A percentile compares a stretch with the other conserved stretches of the same genome.
phyloP scores from a whole-genome alignment of 1,140 invertebrate species.

The Lordiphosa mommai region DNA sequence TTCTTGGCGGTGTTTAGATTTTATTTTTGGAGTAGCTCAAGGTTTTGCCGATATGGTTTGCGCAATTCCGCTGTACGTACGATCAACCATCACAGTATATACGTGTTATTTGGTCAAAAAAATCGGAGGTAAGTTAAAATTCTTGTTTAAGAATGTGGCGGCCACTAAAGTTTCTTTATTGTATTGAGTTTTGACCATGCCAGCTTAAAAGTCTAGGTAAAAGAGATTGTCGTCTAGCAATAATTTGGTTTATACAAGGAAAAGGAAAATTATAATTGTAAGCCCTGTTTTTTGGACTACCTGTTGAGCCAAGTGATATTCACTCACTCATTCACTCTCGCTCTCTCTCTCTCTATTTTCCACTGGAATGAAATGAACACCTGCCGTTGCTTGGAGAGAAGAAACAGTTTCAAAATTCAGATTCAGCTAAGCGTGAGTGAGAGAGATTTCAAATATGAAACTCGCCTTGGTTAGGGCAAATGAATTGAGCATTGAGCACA shows the following conservation, averaged over 20 bases:
- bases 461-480: too few relatives aligned
- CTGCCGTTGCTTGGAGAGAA: constrained; percentile 9
- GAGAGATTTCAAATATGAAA: constrained; percentile 7
- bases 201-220: constrained; percentile 13
- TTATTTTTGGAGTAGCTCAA: constrained; percentile 63
- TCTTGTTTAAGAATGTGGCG: constrained; percentile 65
- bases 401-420: constrained; percentile 36
- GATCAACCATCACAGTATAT: constrained; percentile 21
- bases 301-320: constrained; percentile 7
- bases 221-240: constrained; percentile 1
- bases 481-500: not conserved
- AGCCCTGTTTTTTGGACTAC: constrained; percentile 13
- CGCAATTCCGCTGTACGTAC: constrained; percentile 44
- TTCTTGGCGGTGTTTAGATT: constrained; percentile 6
- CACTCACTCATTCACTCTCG: constrained; percentile 5
- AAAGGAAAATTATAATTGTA: not conserved
- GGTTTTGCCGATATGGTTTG: constrained; percentile 62
- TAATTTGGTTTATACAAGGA: constrained; percentile 2
- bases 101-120: constrained; percentile 65
- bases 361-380: constrained; percentile 10
- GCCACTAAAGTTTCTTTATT: constrained; percentile 29
- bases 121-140: constrained; percentile 48
- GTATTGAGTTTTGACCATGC: constrained; percentile 37
- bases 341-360: not conserved
- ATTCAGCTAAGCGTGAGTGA: constrained; percentile 4